phyloP scores from a whole-genome alignment of 2,888 invertebrate species.

The Gymnosoma rotundatum region DNA sequence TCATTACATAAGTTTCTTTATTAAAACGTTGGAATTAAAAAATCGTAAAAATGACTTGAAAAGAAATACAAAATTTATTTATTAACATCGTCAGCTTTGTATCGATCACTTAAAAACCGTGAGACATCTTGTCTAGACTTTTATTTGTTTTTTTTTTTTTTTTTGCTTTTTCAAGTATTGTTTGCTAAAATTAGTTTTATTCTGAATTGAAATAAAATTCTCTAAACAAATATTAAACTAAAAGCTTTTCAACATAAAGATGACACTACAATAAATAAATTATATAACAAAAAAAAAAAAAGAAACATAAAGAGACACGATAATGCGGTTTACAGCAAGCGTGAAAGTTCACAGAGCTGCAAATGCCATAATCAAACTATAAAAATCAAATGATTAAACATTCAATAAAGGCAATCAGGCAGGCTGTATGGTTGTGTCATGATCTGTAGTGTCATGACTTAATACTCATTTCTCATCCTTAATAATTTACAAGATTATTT shows the following conservation, averaged over 20 bases:
- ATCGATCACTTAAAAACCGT: constrained; percentile 21
- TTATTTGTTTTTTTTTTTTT: background rate
- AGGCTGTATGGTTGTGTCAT: background rate
- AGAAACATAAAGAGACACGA: constrained; percentile 28
- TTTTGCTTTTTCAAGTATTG: too few species aligned
- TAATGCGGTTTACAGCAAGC: constrained; percentile 53
- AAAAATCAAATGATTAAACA: constrained; percentile 8
- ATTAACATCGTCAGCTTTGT: background rate
- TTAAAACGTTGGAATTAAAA: too few species aligned
- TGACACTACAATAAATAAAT: constrained; percentile 57
- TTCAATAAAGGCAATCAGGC: background rate
- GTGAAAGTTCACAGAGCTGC: constrained; percentile 57
- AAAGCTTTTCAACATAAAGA: constrained; percentile 45
- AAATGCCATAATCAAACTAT: constrained; percentile 41
- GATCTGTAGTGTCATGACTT: constrained; percentile 38
- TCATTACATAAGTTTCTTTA: too few species aligned
- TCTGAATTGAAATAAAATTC: constrained; percentile 46
- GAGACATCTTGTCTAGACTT: constrained; percentile 30
- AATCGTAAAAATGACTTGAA: too few species aligned
- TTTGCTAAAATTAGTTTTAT: constrained; percentile 33
- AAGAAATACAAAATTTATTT: constrained; percentile 31
- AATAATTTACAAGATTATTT: constrained; percentile 19
- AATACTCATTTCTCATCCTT: constrained; percentile 41
- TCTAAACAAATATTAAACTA: background rate
- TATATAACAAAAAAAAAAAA: constrained; percentile 18